Percentiles rank a stretch among this genome's conserved stretches.
Evolutionary conservation across 2,888 invertebrate genomes (phyloP).

Genomic region (Timema podura): DNA sequence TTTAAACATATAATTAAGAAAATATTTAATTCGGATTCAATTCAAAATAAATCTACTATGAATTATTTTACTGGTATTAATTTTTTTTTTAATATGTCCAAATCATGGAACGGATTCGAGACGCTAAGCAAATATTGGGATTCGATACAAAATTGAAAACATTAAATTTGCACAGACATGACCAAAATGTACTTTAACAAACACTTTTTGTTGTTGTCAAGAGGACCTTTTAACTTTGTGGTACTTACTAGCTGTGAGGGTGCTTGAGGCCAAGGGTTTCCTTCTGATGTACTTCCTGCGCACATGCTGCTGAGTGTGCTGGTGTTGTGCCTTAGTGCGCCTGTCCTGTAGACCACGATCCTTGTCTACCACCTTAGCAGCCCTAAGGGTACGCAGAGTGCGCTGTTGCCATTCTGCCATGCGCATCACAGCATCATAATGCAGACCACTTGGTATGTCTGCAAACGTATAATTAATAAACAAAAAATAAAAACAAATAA

Average conservation of each 20-base stretch:
- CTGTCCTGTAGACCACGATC: conserved; percentile 26
- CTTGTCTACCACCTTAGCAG: conserved; percentile 20
- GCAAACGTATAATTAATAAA: conserved; percentile 24
- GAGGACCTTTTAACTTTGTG: neutral
- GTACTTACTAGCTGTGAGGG: conserved; percentile 36
- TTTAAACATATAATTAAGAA: too few species aligned
- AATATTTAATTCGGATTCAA: too few species aligned
- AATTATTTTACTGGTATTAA: too few species aligned
- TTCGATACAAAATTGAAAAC: too few species aligned
- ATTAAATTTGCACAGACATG: too few species aligned
- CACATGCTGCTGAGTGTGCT: conserved; percentile 16
- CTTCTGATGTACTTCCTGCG: conserved; percentile 29
- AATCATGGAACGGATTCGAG: too few species aligned
- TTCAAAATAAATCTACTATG: too few species aligned
- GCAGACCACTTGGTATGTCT: conserved; percentile 65
- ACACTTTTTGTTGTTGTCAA: neutral
- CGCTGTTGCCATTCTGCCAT: conserved; percentile 78
- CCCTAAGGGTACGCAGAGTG: conserved; percentile 43
- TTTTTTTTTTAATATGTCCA: too few species aligned
- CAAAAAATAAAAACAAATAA: too few species aligned
- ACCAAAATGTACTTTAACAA: too few species aligned
- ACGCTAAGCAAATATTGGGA: too few species aligned
- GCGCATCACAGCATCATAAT: conserved; percentile 68
- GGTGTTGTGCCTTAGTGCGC: conserved; percentile 25
- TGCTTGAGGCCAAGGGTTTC: conserved; percentile 28